Evolutionary conservation across 2,888 invertebrate genomes (phyloP).

Genomic region (Reticulitermes lucifugus): DNA sequence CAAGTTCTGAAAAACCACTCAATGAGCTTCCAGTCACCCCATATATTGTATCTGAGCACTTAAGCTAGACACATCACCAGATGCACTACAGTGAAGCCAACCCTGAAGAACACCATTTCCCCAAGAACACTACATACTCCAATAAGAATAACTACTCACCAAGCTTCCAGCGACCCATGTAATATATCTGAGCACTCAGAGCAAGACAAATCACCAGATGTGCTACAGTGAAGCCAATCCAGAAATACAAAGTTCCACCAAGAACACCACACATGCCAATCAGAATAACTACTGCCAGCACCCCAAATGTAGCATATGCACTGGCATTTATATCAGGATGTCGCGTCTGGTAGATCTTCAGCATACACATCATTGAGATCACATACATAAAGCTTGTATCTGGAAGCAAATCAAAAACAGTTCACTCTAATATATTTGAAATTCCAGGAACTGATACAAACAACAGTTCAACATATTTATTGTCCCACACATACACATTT

Average conservation of each 20-base stretch:
- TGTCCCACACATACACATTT: too few species aligned
- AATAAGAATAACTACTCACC: conserved; percentile 62
- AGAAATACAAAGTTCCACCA: conserved; percentile 74
- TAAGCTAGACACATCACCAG: too few species aligned
- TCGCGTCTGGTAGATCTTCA: conserved; percentile 88
- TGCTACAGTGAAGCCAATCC: conserved; percentile 77
- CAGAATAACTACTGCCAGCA: conserved; percentile 81
- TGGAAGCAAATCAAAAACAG: conserved; percentile 62
- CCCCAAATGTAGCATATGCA: conserved; percentile 82
- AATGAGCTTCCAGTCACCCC: too few species aligned
- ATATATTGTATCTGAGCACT: too few species aligned
- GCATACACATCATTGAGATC: conserved; percentile 85
- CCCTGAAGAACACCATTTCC: too few species aligned
- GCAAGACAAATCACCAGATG: conserved; percentile 75
- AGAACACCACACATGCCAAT: conserved; percentile 72
- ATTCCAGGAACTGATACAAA: too few species aligned
- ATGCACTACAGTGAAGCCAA: too few species aligned
- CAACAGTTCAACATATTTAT: too few species aligned
- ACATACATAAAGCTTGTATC: conserved; percentile 96
- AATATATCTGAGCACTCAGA: conserved; percentile 79
- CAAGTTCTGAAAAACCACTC: too few species aligned
- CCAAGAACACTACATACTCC: too few species aligned
- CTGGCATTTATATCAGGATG: conserved; percentile 91
- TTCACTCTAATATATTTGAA: too few species aligned
- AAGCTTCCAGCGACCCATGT: conserved; percentile 77